Conservation (phyloP, 1,140 invertebrate species). For the Calephelis virginiensis region DNA sequence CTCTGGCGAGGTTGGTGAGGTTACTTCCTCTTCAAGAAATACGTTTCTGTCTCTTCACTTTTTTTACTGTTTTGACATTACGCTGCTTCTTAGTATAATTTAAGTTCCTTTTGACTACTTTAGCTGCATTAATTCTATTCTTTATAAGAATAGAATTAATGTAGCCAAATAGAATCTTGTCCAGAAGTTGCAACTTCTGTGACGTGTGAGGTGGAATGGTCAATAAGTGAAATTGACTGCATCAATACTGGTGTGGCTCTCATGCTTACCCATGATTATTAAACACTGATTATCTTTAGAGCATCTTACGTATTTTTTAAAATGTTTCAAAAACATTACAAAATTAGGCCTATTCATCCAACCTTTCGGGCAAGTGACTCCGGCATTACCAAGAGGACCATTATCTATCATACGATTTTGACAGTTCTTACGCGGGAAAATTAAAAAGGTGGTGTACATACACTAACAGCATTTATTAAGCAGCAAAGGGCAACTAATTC, state of each 20-base stretch:
- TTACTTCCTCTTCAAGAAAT: too few relatives aligned
- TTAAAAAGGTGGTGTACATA: background rate
- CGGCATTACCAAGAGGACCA: slow-evolving; percentile 50
- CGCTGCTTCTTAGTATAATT: too few relatives aligned
- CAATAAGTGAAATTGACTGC: background rate
- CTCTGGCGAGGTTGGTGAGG: too few relatives aligned
- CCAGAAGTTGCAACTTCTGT: slow-evolving; percentile 5
- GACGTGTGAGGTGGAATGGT: slow-evolving; percentile 5
- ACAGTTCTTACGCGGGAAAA: slow-evolving; percentile 37
- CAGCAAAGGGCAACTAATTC: background rate
- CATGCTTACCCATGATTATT: slow-evolving; percentile 3
- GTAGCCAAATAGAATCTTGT: background rate
- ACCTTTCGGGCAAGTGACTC: slow-evolving; percentile 44
- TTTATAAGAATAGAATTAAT: too few relatives aligned
- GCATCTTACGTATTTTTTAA: slow-evolving; percentile 12
- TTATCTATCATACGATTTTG: slow-evolving; percentile 48
- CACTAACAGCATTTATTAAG: too few relatives aligned
- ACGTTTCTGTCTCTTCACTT: too few relatives aligned
- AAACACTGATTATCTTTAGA: background rate
- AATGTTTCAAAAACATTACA: slow-evolving; percentile 33
- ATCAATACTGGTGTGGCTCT: background rate
- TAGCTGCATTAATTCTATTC: too few relatives aligned
- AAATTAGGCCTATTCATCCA: slow-evolving; percentile 58
- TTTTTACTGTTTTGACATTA: too few relatives aligned
- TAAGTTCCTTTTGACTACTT: too few relatives aligned